Evolutionary conservation across 2,113 vertebrate species (phyloP).

Genomic region (Corydoras maculifer): DNA sequence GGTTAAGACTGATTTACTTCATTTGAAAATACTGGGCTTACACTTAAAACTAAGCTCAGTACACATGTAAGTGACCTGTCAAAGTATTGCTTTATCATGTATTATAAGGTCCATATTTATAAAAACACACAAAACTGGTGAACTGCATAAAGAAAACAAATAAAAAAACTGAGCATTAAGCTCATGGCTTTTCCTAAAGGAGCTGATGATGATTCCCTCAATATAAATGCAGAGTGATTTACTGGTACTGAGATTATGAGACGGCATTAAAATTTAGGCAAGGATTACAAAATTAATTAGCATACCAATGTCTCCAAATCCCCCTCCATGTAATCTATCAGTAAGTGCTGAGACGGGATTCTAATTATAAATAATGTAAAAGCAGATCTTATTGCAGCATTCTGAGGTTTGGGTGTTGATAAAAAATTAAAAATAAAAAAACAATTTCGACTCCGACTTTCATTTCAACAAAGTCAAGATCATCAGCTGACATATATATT

Average conservation of each 20-base stretch:
- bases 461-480: not conserved
- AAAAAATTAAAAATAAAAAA: not conserved
- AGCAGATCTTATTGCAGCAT: constrained; percentile 10
- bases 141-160: not conserved
- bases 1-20: too few relatives aligned
- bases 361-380: constrained; percentile 34
- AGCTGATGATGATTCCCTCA: constrained; percentile 24
- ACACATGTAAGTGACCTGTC: too few relatives aligned
- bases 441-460: not conserved
- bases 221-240: constrained; percentile 21
- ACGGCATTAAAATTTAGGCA: constrained; percentile 26
- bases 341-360: not conserved
- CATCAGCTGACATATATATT: too few relatives aligned
- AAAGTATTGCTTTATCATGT: too few relatives aligned
- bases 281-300: constrained; percentile 43
- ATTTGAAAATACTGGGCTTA: too few relatives aligned
- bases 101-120: too few relatives aligned
- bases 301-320: constrained; percentile 27
- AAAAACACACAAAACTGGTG: not conserved
- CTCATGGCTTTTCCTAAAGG: not conserved
- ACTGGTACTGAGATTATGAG: constrained; percentile 19
- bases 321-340: constrained; percentile 19
- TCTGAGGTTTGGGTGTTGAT: not conserved
- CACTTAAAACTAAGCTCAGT: too few relatives aligned
- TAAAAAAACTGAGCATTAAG: constrained; percentile 6